phyloP scores from a whole-genome alignment of 1,140 invertebrate genomes.

The Belonocnema kinseyi region DNA sequence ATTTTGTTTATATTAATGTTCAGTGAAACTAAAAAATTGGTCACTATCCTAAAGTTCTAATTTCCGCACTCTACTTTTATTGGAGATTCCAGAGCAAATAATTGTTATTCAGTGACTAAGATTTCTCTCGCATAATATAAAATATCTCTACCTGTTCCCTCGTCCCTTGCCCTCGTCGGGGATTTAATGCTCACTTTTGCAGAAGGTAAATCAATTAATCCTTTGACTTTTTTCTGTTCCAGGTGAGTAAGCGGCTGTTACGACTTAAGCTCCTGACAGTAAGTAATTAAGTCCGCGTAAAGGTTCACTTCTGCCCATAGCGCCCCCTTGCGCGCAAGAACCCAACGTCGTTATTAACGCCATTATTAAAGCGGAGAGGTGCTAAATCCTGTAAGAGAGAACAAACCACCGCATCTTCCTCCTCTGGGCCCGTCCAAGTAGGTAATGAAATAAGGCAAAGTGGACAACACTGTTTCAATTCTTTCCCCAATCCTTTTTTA shows the following conservation, averaged over 20 bases:
- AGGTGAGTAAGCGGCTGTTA: conserved; percentile 56
- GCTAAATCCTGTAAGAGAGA: conserved; percentile 42
- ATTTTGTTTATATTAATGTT: too few species aligned
- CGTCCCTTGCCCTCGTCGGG: too few species aligned
- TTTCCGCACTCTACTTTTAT: too few species aligned
- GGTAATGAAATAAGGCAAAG: not conserved
- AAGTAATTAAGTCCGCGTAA: conserved; percentile 56
- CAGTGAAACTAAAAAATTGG: too few species aligned
- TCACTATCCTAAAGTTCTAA: too few species aligned
- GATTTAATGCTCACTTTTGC: too few species aligned
- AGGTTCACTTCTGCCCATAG: conserved; percentile 33
- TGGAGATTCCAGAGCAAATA: too few species aligned
- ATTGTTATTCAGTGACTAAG: too few species aligned
- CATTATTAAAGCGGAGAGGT: conserved; percentile 53
- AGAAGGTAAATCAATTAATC: conserved; percentile 50
- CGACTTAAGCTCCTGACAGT: conserved; percentile 48
- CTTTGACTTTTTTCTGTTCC: conserved; percentile 52
- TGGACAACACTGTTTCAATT: too few species aligned
- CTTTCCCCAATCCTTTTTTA: too few species aligned
- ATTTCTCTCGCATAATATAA: too few species aligned
- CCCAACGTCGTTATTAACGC: conserved; percentile 55
- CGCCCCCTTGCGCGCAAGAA: conserved; percentile 46
- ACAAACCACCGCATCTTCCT: conserved; percentile 15
- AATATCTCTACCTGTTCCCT: too few species aligned
- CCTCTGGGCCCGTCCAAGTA: not conserved